Evolutionary conservation across 2,113 vertebrate species (phyloP).

Genomic region (Spermophilus dauricus): DNA sequence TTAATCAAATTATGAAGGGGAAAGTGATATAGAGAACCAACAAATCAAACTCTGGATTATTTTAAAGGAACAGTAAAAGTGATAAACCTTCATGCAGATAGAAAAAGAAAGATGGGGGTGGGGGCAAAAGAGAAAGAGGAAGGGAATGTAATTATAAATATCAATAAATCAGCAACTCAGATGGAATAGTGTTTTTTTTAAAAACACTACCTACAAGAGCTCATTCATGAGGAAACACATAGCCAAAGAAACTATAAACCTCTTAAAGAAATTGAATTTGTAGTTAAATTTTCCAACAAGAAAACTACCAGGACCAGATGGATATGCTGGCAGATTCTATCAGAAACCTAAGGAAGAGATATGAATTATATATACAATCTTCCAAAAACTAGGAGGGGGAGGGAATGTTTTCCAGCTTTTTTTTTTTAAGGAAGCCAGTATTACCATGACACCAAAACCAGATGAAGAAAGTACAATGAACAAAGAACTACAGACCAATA

Average conservation of each 20-base stretch:
- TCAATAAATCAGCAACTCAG: neutral
- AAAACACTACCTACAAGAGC: neutral
- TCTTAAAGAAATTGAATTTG: conserved; percentile 14
- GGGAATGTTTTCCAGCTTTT: neutral
- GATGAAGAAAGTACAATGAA: neutral
- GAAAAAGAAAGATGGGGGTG: neutral
- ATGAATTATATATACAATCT: neutral
- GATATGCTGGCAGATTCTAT: neutral
- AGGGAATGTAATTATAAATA: neutral
- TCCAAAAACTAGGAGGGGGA: neutral
- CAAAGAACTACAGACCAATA: neutral
- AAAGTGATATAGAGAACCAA: neutral
- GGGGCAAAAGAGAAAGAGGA: too few relatives aligned
- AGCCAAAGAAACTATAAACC: neutral
- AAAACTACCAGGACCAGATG: conserved; percentile 4
- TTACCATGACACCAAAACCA: neutral
- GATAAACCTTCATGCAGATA: too few relatives aligned
- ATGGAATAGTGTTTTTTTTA: neutral
- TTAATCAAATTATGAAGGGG: neutral
- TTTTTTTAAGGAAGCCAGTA: neutral
- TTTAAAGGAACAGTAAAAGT: neutral
- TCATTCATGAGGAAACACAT: neutral
- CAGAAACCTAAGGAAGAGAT: neutral
- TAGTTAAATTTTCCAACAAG: conserved; percentile 50
- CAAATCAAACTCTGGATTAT: neutral